Conservation (phyloP, 2,888 invertebrate genomes). For the Acutogordius australiensis region DNA sequence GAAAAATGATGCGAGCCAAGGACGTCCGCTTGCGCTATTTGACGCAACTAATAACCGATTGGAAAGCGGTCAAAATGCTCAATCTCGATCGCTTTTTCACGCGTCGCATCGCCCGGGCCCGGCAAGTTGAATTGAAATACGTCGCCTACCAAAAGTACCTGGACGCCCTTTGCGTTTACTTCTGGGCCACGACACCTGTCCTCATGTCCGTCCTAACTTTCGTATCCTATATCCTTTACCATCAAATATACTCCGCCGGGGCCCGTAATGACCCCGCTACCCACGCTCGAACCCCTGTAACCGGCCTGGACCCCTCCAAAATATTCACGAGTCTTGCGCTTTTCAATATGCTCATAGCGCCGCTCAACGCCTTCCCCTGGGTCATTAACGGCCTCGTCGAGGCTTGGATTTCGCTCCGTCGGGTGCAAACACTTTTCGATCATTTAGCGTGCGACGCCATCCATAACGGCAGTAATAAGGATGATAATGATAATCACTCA, state of each 20-base stretch:
- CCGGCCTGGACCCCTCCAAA: slow-evolving; percentile 20
- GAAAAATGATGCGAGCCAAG: slow-evolving; percentile 59
- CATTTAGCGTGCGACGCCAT: not conserved
- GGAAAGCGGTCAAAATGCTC: slow-evolving; percentile 59
- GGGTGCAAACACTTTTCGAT: slow-evolving; percentile 44
- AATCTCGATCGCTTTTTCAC: slow-evolving; percentile 68
- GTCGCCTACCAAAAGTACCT: slow-evolving; percentile 51
- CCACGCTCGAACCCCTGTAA: not conserved
- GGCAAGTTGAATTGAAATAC: slow-evolving; percentile 23
- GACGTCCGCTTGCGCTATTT: slow-evolving; percentile 53
- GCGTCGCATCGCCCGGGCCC: slow-evolving; percentile 17
- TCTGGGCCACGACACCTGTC: slow-evolving; percentile 92
- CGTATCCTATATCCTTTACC: slow-evolving; percentile 37
- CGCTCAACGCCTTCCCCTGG: slow-evolving; percentile 90
- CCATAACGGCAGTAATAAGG: not conserved
- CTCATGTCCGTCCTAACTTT: slow-evolving; percentile 46
- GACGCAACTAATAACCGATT: slow-evolving; percentile 54
- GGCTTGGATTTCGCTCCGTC: slow-evolving; percentile 66
- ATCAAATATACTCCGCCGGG: too few species aligned
- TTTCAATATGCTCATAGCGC: slow-evolving; percentile 73
- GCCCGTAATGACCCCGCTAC: not conserved
- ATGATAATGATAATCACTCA: too few species aligned
- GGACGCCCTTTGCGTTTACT: slow-evolving; percentile 82
- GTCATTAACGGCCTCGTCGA: slow-evolving; percentile 79
- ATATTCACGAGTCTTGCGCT: slow-evolving; percentile 73